Base-by-base conservation (phyloP, 2,797 vertebrate genomes). In the Cyprinodon diabolis region DNA sequence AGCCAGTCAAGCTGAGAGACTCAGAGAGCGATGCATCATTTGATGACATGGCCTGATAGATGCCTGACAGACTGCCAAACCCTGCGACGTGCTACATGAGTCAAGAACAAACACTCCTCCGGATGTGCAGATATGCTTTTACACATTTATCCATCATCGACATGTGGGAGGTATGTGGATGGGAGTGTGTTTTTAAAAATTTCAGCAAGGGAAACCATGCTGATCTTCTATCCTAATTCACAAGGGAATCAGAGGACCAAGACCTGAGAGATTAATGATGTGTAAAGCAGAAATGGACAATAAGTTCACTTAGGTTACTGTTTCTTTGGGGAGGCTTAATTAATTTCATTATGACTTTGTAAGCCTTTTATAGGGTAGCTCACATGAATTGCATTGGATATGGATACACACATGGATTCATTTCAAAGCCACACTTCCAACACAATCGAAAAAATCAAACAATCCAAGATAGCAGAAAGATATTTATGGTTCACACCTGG, bases 31-130 rank as follows among this genome's bases (percentile, higher is more conserved):
- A 71, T 76, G 81, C 55, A 85, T 89, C 84, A 78, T 83, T 68
- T 30, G 75, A 84, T 80, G 86, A 82, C 83, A 86, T 81, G 72
- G 74, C 79, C 79, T 82, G 86, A 91, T 83, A 86, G 80, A 90
- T 80, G 88, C 73, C 79, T 82, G 85, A 90, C 80, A 76, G 74
- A 68, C 83, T 82, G 88, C 83, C 84, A 87, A 86, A 85, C 74
- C 74, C 65, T 40, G 23, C 45, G 82, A 86, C 74, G 83, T 81
- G 84, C 82, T 75, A 84, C 84, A 76, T 84, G 87, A 90, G 88
- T 92, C 86, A 84, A 77, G 78, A 81, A 77, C 88, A 88, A 88
- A 86, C 89, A 89, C 89, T 88, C 85, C 81, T 90, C 82, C 86
- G 12, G 12, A 82, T 10, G 65, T 25, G 43, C 73, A 77, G 78